Conservation (phyloP, 2,113 vertebrate species). For the Pangasianodon gigas region DNA sequence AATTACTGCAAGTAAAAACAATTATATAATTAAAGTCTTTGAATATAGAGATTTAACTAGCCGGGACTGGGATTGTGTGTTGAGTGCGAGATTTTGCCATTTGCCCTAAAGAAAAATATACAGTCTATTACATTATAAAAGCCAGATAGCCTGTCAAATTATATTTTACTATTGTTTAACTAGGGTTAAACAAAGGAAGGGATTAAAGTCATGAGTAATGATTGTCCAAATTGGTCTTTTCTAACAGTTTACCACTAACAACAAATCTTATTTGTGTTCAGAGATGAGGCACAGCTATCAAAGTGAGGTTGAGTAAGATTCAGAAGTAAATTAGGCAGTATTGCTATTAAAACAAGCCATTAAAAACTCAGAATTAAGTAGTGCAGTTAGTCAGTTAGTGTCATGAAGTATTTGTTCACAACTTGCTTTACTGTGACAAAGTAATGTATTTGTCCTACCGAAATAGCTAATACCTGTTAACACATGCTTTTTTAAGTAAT, state of each 20-base stretch:
- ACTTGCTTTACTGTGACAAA: not conserved
- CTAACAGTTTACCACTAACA: not conserved
- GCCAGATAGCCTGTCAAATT: not conserved
- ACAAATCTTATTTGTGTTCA: not conserved
- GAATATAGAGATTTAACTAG: not conserved
- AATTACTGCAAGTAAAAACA: not conserved
- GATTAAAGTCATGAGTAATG: not conserved
- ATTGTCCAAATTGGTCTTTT: not conserved
- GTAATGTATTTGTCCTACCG: not conserved
- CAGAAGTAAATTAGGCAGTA: not conserved
- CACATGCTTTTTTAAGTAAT: not conserved
- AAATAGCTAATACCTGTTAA: not conserved
- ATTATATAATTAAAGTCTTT: not conserved
- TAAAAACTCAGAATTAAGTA: not conserved
- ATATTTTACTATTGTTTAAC: not conserved
- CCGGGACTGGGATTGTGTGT: too few species aligned
- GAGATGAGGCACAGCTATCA: not conserved
- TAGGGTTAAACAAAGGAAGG: not conserved
- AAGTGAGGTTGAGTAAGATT: not conserved
- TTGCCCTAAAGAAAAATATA: not conserved
- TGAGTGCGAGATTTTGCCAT: not conserved
- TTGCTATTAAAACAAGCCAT: not conserved
- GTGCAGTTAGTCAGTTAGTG: not conserved
- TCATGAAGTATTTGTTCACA: not conserved
- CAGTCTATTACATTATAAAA: not conserved